These are phyloP conservation scores for Melanaphis sacchari DNA, from an alignment of 1,140 invertebrate genomes.

Conservation along the genomic window DNA sequence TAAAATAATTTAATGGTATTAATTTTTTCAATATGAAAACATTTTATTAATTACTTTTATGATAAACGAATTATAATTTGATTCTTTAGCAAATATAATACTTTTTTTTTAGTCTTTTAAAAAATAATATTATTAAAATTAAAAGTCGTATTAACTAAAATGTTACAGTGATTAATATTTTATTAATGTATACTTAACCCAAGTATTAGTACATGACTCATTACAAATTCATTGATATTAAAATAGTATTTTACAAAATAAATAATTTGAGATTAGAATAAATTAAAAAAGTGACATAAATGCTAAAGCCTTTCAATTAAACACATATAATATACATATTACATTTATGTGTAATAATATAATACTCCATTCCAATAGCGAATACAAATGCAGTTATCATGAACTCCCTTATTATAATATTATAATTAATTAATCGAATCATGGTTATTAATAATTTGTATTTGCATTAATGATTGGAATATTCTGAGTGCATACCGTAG, in stretches of 20 bases:
- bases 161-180: background rate
- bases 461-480: background rate
- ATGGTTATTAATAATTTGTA: background rate
- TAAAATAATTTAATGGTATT: background rate
- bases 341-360: background rate
- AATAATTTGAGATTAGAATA: background rate
- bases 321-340: background rate
- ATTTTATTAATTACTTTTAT: background rate
- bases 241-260: background rate
- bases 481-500: constrained; percentile 1
- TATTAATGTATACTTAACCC: background rate
- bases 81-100: background rate
- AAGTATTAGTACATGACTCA: background rate
- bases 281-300: background rate
- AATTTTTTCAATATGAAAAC: background rate
- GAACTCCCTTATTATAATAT: background rate
- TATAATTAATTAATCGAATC: constrained; percentile 29
- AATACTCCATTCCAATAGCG: background rate
- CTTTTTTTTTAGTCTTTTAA: background rate
- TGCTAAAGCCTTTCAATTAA: background rate
- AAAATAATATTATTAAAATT: too few species aligned
- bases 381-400: background rate
- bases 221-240: background rate
- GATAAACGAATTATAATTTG: background rate
- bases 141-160: background rate